These are phyloP conservation scores for Drosophila rubida DNA, from an alignment of 2,888 invertebrate genomes.

Conservation along the genomic window DNA sequence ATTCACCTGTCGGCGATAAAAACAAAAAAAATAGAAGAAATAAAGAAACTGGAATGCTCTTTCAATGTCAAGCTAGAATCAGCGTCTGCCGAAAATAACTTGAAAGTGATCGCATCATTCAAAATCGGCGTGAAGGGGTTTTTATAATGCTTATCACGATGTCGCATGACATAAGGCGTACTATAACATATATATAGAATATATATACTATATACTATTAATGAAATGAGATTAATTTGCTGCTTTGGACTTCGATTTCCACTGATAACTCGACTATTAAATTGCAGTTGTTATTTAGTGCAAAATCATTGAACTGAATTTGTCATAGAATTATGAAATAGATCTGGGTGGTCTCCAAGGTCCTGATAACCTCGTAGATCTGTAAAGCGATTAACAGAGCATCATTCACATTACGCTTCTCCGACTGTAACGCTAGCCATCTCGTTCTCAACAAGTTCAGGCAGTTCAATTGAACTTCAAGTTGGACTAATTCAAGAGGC, in stretches of 20 bases:
- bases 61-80: constrained; percentile 20
- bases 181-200: constrained; percentile 27
- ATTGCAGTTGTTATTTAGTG: constrained; percentile 25
- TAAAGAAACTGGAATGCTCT: constrained; percentile 17
- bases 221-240: constrained; percentile 39
- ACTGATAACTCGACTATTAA: constrained; percentile 36
- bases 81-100: constrained; percentile 10
- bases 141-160: constrained; percentile 45
- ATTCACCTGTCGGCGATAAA: constrained; percentile 26
- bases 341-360: constrained; percentile 4
- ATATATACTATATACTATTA: constrained; percentile 35
- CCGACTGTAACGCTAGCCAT: neutral
- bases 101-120: constrained; percentile 44
- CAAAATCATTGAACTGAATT: constrained; percentile 49
- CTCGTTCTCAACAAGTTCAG: constrained; percentile 29
- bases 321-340: constrained; percentile 37
- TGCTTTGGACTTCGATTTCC: constrained; percentile 47
- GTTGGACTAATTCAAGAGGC: constrained; percentile 31
- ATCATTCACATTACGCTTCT: neutral
- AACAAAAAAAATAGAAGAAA: neutral
- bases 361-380: constrained; percentile 26
- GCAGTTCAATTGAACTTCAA: constrained; percentile 34
- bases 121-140: constrained; percentile 41
- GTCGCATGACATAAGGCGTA: constrained; percentile 57
- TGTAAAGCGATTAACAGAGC: constrained; percentile 22